Evolutionary conservation across 2,888 invertebrate genomes (phyloP), one percentile per base, ranked within the genome.

Genomic region (Fabriciana adippe): DNA sequence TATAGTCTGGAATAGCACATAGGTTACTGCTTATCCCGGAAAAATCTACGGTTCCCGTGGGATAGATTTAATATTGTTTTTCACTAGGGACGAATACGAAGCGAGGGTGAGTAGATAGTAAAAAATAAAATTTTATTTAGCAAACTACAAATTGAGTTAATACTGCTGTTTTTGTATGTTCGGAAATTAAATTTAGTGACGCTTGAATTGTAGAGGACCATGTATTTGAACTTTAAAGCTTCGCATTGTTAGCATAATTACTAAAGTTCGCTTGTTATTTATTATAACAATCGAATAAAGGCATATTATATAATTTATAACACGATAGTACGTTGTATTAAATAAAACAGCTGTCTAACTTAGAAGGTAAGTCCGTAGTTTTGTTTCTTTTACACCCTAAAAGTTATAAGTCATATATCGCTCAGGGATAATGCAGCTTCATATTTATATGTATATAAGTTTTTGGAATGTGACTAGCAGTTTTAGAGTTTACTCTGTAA

Each of bases 211-310:
- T 61, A 35, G 60, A 50, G 50, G 51, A 61, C 51, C 51, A 61
- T 61, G 60, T 61, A 61, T 61, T 51, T 61, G 50, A 61, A 61
- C 50, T 61, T 61, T 61, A 35, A 61, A 51, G 60, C 60, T 50
- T 61, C 60, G 60, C 60, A 61, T 61, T 61, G 60, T 61, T 61
- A 61, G 60, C 60, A 51, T 61, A 51, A 61, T 61, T 61, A 61
- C 51, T 61, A 61, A 61, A 61, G 60, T 61, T 61, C 13, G 60
- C 60, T 61, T 61, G 60, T 61, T 61, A 61, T 51, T 61, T 61
- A 61, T 61, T 61, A 61, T 51, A 61, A 61, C 60, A 61, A 61
- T 61, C 60, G 60, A 61, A 61, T 61, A 50, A 51, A 61, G 60
- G 60, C 50, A 11, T 41, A 41, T 41, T 41, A 41, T 8, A 41